Evolutionary conservation across 2,113 vertebrate species (phyloP).

Genomic region (Baryphthengus martii): DNA sequence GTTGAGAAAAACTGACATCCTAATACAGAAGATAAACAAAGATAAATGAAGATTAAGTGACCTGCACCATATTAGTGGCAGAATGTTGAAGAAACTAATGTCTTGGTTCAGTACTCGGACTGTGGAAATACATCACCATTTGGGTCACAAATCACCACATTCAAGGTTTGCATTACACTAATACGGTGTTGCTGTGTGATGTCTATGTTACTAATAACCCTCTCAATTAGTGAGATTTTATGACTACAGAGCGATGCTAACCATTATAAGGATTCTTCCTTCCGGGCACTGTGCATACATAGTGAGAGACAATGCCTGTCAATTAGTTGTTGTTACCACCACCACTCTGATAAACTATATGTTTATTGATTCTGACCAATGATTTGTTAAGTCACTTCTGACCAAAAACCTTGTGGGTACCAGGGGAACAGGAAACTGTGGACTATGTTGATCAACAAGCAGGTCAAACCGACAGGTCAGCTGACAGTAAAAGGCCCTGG

Average conservation of each 20-base stretch:
- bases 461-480: rapidly evolving
- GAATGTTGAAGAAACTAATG: not conserved
- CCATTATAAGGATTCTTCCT: not conserved
- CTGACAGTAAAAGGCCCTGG: not conserved
- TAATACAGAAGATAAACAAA: not conserved
- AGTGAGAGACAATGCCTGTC: not conserved
- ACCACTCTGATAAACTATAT: not conserved
- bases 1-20: rapidly evolving
- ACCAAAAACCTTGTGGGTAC: not conserved
- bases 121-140: not conserved
- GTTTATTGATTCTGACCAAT: too few relatives aligned
- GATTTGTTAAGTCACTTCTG: too few relatives aligned
- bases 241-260: not conserved
- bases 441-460: not conserved
- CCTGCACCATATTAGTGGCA: not conserved
- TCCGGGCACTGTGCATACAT: not conserved
- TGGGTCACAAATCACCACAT: not conserved
- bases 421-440: not conserved
- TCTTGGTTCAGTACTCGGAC: not conserved
- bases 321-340: not conserved
- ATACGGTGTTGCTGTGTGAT: rapidly evolving
- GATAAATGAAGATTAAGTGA: not conserved
- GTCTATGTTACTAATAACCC: rapidly evolving
- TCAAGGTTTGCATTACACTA: not conserved
- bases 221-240: not conserved